Base-by-base conservation (phyloP, 2,888 invertebrate genomes). In the Yponomeuta evonymella region DNA sequence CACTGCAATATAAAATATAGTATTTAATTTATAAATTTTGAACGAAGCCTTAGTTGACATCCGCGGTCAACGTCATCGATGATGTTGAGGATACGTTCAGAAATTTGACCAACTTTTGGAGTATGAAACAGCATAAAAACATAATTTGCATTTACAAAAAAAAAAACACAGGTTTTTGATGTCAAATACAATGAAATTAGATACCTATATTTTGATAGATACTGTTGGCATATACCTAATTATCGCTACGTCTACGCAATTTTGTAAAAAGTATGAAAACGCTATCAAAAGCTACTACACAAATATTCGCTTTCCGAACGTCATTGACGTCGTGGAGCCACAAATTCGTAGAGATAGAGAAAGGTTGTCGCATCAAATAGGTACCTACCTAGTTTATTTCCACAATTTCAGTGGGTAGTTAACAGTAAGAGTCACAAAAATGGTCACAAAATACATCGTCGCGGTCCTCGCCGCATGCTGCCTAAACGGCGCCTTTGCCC, bases 401-500 rank as follows among this genome's bases (percentile, higher is more conserved):
- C 51, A 5, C 8, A 69, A 5, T 69, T 29, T 23, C 30, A 63
- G 4, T 62, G 33, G 0, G 36, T 36, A 70, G 43, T 70, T 72
- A 63, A 62, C 29, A 36, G 11, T 64, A 75, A 74, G 82, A 83
- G 75, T 77, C 79, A 78, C 74, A 83, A 91, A 89, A 86, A 92
- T 92, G 91, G 83, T 86, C 85, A 83, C 88, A 85, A 90, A 90
- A 81, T 83, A 83, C 76, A 75, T 86, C 71, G 71, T 86, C 73
- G 77, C 83, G 72, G 74, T 88, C 66, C 75, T 89, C 72, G 82
- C 83, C 15, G 67, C 90, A 33, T 83, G 82, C 63, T 79, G 79
- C 67, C 72, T 82, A 33, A 78, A 81, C 74, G 80, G 83, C 48
- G 81, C 81, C 3, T 75, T 82, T 3, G 87, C 85, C 12, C 80